phyloP scores from a whole-genome alignment of 2,113 vertebrate species.

The Canis aureus region DNA sequence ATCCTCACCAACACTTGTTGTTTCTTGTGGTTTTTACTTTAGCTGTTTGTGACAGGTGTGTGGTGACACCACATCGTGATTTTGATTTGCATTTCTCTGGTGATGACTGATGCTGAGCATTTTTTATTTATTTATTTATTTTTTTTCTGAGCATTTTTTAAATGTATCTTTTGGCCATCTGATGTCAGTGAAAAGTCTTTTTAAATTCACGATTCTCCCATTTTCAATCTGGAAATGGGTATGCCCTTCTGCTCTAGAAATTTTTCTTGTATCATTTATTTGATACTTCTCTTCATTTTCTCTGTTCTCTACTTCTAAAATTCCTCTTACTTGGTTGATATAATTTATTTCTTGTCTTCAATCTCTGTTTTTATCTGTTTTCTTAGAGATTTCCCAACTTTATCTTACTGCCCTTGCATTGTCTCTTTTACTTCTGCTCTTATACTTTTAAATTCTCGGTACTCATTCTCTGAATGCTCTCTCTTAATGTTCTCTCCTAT shows the following conservation, averaged over 20 bases:
- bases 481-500: background rate
- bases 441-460: background rate
- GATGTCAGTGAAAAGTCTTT: background rate
- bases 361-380: background rate
- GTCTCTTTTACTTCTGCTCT: background rate
- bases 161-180: background rate
- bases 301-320: background rate
- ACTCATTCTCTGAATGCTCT: background rate
- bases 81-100: background rate
- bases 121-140: background rate
- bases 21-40: background rate
- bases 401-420: background rate
- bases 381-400: background rate
- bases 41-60: background rate
- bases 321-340: background rate
- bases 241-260: background rate
- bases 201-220: background rate
- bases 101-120: background rate
- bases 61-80: background rate
- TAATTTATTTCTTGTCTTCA: conserved; percentile 17
- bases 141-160: background rate
- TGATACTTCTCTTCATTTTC: background rate
- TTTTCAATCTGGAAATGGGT: background rate
- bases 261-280: background rate
- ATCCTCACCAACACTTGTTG: background rate